Percentiles rank a stretch among this genome's conserved stretches.
Evolutionary conservation across 2,797 vertebrate genomes (phyloP).

Genomic region (Tragelaphus eurycerus): DNA sequence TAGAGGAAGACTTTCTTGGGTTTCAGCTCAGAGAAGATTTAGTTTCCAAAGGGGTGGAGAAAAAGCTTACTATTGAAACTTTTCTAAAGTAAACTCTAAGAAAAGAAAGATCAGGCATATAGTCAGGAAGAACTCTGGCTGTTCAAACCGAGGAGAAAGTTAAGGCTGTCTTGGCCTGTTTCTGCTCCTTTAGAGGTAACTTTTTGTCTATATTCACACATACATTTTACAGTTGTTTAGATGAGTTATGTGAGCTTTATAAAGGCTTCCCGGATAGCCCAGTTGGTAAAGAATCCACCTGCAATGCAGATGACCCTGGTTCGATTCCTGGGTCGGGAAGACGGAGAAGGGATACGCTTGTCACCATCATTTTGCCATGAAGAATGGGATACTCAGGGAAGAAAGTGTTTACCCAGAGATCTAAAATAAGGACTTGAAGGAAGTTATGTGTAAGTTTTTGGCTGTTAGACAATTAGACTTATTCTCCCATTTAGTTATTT

Average conservation of each 20-base stretch:
- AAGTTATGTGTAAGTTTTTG: not conserved
- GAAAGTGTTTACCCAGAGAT: not conserved
- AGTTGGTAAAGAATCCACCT: not conserved
- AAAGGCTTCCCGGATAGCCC: not conserved
- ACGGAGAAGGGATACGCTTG: not conserved
- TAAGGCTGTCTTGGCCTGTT: not conserved
- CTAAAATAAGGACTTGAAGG: not conserved
- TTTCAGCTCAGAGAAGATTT: not conserved
- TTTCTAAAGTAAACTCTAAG: not conserved
- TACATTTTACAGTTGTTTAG: not conserved
- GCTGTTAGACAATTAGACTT: not conserved
- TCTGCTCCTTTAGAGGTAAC: not conserved
- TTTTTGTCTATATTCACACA: not conserved
- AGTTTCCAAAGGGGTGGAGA: not conserved
- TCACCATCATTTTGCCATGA: not conserved
- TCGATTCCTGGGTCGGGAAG: not conserved
- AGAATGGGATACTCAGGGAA: not conserved
- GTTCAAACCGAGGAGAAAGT: not conserved
- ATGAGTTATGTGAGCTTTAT: not conserved
- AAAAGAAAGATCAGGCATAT: not conserved
- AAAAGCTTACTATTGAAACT: not conserved
- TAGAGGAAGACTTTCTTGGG: not conserved
- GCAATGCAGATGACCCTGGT: not conserved
- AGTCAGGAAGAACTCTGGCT: not conserved
- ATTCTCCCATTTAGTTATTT: not conserved